Conservation (phyloP, 2,888 invertebrate genomes). For the Cyclophora albipunctata region DNA sequence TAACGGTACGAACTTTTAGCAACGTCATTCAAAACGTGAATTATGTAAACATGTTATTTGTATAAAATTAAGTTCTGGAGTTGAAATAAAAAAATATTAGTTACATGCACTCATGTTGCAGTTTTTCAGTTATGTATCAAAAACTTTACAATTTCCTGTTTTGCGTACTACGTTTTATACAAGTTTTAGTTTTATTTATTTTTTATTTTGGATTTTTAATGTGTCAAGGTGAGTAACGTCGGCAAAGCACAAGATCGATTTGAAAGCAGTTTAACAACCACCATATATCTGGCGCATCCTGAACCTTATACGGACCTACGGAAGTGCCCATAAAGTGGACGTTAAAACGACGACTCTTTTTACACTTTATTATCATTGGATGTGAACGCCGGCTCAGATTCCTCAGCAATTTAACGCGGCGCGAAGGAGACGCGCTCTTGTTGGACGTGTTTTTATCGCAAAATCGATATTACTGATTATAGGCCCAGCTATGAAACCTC, state of each 20-base stretch:
- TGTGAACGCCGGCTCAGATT: slow-evolving; percentile 71
- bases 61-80: too few species aligned
- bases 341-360: slow-evolving; percentile 73
- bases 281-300: slow-evolving; percentile 58
- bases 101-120: too few species aligned
- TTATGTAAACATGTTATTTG: too few species aligned
- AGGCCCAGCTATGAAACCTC: slow-evolving; percentile 47
- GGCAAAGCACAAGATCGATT: slow-evolving; percentile 45
- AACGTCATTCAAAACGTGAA: too few species aligned
- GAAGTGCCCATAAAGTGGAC: slow-evolving; percentile 70
- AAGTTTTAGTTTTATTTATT: too few species aligned
- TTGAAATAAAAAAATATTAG: too few species aligned
- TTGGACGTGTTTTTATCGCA: slow-evolving; percentile 57
- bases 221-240: slow-evolving; percentile 13
- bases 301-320: slow-evolving; percentile 58
- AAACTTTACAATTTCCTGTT: too few species aligned
- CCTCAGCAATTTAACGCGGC: slow-evolving; percentile 60
- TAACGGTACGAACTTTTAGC: too few species aligned
- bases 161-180: too few species aligned
- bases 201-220: too few species aligned
- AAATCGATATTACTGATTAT: slow-evolving; percentile 68
- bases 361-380: slow-evolving; percentile 76
- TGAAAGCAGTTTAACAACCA: slow-evolving; percentile 51
- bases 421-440: slow-evolving; percentile 52
- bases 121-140: too few species aligned